phyloP scores from a whole-genome alignment of 1,140 invertebrate species.

The Philopotamus ludificatus region DNA sequence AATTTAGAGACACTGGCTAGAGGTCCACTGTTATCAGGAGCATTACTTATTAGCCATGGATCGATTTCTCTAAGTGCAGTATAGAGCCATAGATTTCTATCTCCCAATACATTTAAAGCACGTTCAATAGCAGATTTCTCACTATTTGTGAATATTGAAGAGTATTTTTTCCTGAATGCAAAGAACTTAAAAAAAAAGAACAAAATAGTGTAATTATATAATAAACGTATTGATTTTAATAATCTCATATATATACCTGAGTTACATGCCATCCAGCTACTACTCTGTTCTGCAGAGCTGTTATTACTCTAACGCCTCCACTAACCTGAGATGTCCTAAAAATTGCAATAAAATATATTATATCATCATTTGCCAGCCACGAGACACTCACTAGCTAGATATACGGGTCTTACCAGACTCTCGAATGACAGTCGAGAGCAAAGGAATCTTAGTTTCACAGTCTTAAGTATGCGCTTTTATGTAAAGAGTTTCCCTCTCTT shows the following conservation, averaged over 20 bases:
- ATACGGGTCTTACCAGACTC: no score
- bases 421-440: no score
- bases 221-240: neutral
- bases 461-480: no score
- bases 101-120: neutral
- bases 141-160: neutral
- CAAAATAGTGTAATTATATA: neutral
- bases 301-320: constrained; percentile 1
- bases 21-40: no score
- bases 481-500: no score
- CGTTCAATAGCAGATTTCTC: neutral
- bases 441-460: no score
- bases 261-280: neutral
- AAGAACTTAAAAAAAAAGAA: neutral
- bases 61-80: constrained; percentile 2
- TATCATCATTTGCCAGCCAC: neutral
- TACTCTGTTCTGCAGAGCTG: neutral
- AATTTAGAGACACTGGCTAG: no score
- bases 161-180: neutral
- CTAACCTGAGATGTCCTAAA: neutral
- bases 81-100: constrained; percentile 1
- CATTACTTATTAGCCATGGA: constrained; percentile 17
- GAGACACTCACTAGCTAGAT: no score
- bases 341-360: neutral
- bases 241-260: neutral